Base-by-base conservation (phyloP, 1,140 invertebrate species). In the Drosophila cardini region DNA sequence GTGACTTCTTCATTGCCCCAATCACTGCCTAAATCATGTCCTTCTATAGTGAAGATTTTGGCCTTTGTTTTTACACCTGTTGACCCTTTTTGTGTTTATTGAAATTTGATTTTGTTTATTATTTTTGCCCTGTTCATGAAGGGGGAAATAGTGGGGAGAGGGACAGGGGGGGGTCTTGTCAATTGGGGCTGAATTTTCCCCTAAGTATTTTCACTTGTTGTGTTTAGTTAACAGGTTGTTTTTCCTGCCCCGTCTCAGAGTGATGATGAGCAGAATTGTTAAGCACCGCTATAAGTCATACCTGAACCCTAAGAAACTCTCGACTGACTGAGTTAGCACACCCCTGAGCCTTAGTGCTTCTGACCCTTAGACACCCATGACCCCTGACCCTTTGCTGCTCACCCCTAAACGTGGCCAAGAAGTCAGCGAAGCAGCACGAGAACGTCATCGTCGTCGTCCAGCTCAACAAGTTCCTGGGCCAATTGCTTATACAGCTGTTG, bases 91-190 rank as follows among this genome's bases (percentile, higher is more conserved):
- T 78, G 4, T 76, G 82, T 78, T 86, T 75, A 78, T 81, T 72
- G 63, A 86, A 86, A 86, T 86, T 86, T 81, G 78, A 86, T 86
- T 81, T 81, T 86, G 82, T 85, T 85, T 85, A 85, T 86, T n/a
- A 10, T 52, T 81, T 64, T 52, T 76, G 56, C 72, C 50, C 32
- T 38, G 30, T 45, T 15, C 5, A 4, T 0, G 13, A 26, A 26
- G 21, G 21, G 21, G 4, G 21, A 4, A 26, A 26, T n/a, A 26
- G 21, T 5, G 5, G 21, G 1, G 1, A 26, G 1, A 4, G 2
- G 36, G 36, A 1, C 6, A 21, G 36, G 7, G 16, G 32, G 26
- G 52, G 21, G n/a, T n/a, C n/a, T n/a, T 11, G 15, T 32, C 43
- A 43, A 10, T 55, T 56, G 10, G 38, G 46, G 18, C 60, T 56